Base-by-base conservation (phyloP, 2,888 invertebrate genomes). In the Drepana falcataria region DNA sequence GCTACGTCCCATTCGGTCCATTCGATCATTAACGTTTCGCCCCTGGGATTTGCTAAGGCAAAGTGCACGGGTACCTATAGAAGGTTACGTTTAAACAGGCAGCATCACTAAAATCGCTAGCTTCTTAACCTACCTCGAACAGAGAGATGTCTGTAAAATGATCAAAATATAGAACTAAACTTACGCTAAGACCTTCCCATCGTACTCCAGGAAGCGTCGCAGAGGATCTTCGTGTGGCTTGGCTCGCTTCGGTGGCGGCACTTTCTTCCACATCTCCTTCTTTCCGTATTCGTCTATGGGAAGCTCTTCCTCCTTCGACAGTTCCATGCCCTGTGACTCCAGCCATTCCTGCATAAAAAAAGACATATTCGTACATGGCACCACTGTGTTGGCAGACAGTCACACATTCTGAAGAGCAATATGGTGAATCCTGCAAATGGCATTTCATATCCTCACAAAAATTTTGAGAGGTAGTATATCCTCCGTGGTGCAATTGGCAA, bases 301-400 rank as follows among this genome's bases (percentile, higher is more conserved):
- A 60, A 94, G 74, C 35, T 92, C 88, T 78, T 96, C 96, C 7
- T 93, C 87, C 35, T 93, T 93, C 37, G 93, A 93, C 48, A 97
- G 79, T 59, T 94, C 94, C 53, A 97, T 87, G 1, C 97, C 97
- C 86, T 97, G 96, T 66, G 96, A 96, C 60, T 92, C 93, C 75
- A 97, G 83, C 91, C 95, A 97, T 85, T 97, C 95, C 95, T 95
- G 74, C 2, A 65, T 60, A 48, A 48, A 55, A 35, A 52, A 48
- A 37, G 1, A 0, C 35, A 47, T 48, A 21, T 53, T 49, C 35
- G 47, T 47, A 53, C 56, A 57, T 57, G 55, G 53, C 59, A 21
- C 21, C 21, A 21, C 21, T 21, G 21, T 21, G 21, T 21, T 21
- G 21, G 21, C 0, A 21, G 21, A 21, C 21, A 21, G 21, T 21